Conservation (phyloP, 1,140 invertebrate species). For the Lethrus apterus region DNA sequence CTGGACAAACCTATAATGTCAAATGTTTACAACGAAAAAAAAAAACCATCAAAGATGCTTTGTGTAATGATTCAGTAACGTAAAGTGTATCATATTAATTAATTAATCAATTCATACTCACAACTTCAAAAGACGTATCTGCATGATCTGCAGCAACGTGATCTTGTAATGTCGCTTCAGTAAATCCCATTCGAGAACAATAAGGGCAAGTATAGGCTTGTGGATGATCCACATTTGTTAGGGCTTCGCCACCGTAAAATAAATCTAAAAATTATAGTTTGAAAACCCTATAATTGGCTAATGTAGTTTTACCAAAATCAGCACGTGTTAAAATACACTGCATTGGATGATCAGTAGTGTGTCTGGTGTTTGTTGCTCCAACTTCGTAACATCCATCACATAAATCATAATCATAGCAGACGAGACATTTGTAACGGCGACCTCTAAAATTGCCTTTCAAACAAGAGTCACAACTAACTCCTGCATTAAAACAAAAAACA, state of each 20-base stretch:
- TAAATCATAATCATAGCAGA: constrained; percentile 98
- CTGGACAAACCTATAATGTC: constrained; percentile 73
- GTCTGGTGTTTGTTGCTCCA: constrained; percentile 85
- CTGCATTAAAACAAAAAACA: constrained; percentile 45
- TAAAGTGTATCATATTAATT: not conserved
- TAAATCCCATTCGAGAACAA: constrained; percentile 93
- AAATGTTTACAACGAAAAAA: too few relatives aligned
- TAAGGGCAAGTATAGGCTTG: constrained; percentile 96
- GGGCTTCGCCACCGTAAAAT: constrained; percentile 90
- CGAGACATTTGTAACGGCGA: constrained; percentile 95
- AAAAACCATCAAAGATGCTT: too few relatives aligned
- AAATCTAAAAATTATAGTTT: constrained; percentile 57
- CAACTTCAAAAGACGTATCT: constrained; percentile 80
- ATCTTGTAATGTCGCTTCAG: constrained; percentile 83
- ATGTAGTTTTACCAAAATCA: constrained; percentile 78
- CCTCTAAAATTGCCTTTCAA: constrained; percentile 96
- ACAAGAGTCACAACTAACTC: constrained; percentile 99
- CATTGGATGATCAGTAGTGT: constrained; percentile 94
- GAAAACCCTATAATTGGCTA: too few relatives aligned
- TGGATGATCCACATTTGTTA: constrained; percentile 78
- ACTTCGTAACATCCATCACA: constrained; percentile 94
- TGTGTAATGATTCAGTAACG: not conserved
- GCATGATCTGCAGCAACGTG: constrained; percentile 86
- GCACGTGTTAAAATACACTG: constrained; percentile 95
- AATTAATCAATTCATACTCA: constrained; percentile 44